phyloP scores from a whole-genome alignment of 2,113 vertebrate species.

The Rousettus leschenaultii region DNA sequence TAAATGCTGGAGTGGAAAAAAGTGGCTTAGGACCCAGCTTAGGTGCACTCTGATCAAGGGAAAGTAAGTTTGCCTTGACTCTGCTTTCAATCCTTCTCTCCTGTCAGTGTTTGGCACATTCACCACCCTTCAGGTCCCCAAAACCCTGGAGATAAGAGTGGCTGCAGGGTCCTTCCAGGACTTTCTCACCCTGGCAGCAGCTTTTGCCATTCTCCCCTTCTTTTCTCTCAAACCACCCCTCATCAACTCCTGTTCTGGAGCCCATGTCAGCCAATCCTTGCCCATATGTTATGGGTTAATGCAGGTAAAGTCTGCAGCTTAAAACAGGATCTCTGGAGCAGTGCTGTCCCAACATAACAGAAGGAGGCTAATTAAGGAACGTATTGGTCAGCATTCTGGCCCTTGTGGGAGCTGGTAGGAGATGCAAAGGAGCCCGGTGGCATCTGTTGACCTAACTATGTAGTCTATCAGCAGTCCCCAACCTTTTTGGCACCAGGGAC shows the following conservation, averaged over 20 bases:
- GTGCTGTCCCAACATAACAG: not conserved
- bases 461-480: not conserved
- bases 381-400: not conserved
- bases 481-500: too few species aligned
- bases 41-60: not conserved
- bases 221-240: not conserved
- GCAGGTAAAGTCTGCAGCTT: not conserved
- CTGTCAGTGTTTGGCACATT: not conserved
- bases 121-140: not conserved
- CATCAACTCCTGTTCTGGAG: not conserved
- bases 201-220: not conserved
- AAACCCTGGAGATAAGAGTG: too few species aligned
- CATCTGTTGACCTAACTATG: not conserved
- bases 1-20: not conserved
- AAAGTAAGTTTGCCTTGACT: not conserved
- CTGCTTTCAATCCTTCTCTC: not conserved
- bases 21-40: not conserved
- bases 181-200: not conserved
- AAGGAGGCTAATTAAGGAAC: not conserved
- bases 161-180: not conserved
- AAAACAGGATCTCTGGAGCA: not conserved
- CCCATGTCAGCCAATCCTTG: not conserved
- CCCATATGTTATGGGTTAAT: not conserved
- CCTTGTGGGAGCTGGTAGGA: not conserved
- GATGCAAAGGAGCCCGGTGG: not conserved